Evolutionary conservation across 1,140 invertebrate genomes (phyloP), one percentile per base, ranked within the genome.

Genomic region (Penaeus indicus): DNA sequence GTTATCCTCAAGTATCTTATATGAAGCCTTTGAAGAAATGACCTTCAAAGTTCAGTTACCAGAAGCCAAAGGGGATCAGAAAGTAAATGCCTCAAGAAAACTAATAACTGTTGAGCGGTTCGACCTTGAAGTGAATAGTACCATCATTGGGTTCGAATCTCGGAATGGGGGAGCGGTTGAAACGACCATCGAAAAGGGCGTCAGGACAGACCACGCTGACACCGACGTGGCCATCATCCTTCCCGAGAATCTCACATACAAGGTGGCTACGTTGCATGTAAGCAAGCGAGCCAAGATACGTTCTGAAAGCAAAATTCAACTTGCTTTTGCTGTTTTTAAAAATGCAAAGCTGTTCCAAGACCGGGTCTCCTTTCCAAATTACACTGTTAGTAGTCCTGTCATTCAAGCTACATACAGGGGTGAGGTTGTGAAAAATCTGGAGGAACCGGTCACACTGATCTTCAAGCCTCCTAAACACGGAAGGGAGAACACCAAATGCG

Each of bases 401-500:
- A 75, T 90, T 19, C 86, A 88, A 75, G 90, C 90, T 25, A 72
- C 82, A 62, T 90, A 90, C 62, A 61, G 80, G 22, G 84, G 72
- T 32, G 38, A 61, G n/a, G 67, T 64, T 27, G 61, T 90, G 5
- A 67, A 61, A 18, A 38, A 89, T 69, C 64, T 90, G 63, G 38
- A 69, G 18, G 63, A 88, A 47, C 82, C 82, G 22, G 83, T 90
- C 5, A 47, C 61, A 42, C 16, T 90, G 38, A 42, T 77, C 27
- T 90, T 90, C 64, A 79, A 61, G n/a, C 75, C 84, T 32, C 22
- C 63, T 32, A 22, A 47, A 38, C 38, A 63, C 13, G 86, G 77
- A 69, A 85, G 85, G 27, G 81, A 85, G 27, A 89, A 88, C 25
- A 81, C 90, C 10, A 88, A 84, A 32, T 91, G 91, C 81, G 91